Base-by-base conservation (phyloP, 1,140 invertebrate species). In the Conopomorpha cramerella region DNA sequence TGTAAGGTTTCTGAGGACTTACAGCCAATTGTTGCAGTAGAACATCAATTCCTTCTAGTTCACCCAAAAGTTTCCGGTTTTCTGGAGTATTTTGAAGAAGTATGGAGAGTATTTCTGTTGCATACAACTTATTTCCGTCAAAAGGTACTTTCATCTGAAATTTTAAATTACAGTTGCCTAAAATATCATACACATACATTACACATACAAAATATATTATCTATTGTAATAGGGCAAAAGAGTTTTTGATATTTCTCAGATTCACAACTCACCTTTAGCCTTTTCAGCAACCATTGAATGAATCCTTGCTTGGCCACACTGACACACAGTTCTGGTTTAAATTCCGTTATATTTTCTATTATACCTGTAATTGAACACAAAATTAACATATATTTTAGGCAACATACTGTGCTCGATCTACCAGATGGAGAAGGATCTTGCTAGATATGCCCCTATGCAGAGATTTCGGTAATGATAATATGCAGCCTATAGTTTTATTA, bases 71-170 rank as follows among this genome's bases (percentile, higher is more conserved):
- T 42, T 89, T 81, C 44, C 91, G 82, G 57, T 93, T 94, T 50
- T 91, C 90, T 46, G 88, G 85, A 47, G 89, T 90, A 39, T 90
- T 88, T 81, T 99, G 97, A 15, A 99, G 74, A 7, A 99, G 73
- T 68, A 99, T 98, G 15, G 96, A 95, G 10, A 99, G 72, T 32
- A 99, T 90, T 84, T 99, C 97, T 73, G 91, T 96, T 8, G 88
- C 87, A 77, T 98, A 99, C 16, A 99, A 77, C 79, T 98, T 99
- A 59, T 99, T 99, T 0, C 83, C 86, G 82, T 99, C 94, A 80
- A 98, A 99, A 28, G 92, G 90, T 18, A 90, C 80, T 80, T 86
- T 86, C 35, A 84, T 45, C 76, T 78, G 46, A 32, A 65, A 61
- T n/a, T n/a, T n/a, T n/a, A n/a, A n/a, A n/a, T n/a, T n/a, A n/a